Percentiles rank a stretch among this genome's conserved stretches.
These are phyloP conservation scores for Alligator sinensis DNA, from an alignment of 2,113 vertebrate species.

Conservation along the genomic window DNA sequence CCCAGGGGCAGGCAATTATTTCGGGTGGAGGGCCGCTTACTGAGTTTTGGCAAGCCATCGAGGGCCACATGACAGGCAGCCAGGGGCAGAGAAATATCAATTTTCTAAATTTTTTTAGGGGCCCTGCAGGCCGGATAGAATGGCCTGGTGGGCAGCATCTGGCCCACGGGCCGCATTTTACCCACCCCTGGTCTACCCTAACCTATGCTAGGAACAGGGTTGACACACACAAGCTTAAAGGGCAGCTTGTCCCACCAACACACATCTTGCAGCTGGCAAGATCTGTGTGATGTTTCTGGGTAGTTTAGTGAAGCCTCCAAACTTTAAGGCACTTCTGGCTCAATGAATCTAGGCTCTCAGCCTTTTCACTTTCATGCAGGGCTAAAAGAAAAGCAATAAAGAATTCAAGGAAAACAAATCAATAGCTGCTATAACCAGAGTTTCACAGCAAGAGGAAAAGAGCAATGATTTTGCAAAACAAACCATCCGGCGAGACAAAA, in stretches of 20 bases:
- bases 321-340: background rate
- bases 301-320: background rate
- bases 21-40: no score
- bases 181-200: no score
- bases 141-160: no score
- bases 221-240: background rate
- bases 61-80: no score
- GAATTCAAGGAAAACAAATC: background rate
- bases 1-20: background rate
- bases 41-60: no score
- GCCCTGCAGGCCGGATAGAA: no score
- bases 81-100: no score
- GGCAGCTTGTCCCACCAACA: background rate
- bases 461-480: background rate
- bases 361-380: background rate
- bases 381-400: background rate
- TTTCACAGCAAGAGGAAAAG: background rate
- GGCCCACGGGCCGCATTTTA: no score
- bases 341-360: background rate
- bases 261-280: background rate
- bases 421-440: background rate
- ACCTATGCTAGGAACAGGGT: background rate
- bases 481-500: background rate
- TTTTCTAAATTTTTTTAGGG: no score
- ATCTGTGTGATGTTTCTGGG: background rate